Conservation (phyloP, 53 echinoderm and acorn worm genomes). For the Echinarachnius parma region DNA sequence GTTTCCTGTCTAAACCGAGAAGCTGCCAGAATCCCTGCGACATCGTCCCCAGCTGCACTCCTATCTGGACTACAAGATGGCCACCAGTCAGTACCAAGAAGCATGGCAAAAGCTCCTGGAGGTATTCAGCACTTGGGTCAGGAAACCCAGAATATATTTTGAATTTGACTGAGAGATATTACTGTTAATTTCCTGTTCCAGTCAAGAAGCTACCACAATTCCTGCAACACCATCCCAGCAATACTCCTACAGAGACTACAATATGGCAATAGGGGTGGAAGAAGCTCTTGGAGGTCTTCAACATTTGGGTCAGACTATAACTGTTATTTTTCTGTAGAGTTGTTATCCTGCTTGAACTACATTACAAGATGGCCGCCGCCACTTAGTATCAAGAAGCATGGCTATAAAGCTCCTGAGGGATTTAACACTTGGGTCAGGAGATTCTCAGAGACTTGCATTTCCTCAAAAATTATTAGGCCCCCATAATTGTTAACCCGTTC, state of each 20-base stretch:
- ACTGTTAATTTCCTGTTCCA: too few species aligned
- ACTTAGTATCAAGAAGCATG: constrained; percentile 49
- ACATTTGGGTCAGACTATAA: constrained; percentile 19
- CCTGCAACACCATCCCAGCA: not conserved
- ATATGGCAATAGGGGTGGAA: constrained; percentile 61
- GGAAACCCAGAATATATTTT: constrained; percentile 9
- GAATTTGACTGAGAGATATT: constrained; percentile 20
- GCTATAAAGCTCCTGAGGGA: constrained; percentile 4
- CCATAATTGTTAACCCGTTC: too few species aligned
- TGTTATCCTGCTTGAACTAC: constrained; percentile 57
- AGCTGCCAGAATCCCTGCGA: not conserved
- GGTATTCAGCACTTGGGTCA: constrained; percentile 30
- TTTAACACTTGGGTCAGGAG: constrained; percentile 29
- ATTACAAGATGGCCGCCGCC: constrained; percentile 77
- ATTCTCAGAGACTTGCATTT: too few species aligned
- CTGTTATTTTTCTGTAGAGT: too few species aligned
- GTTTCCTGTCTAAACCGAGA: too few species aligned
- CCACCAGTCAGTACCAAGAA: constrained; percentile 53
- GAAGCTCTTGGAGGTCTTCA: constrained; percentile 19
- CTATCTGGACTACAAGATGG: constrained; percentile 71
- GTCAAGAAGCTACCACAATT: constrained; percentile 2
- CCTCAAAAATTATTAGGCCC: too few species aligned
- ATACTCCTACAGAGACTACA: constrained; percentile 59
- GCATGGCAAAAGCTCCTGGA: constrained; percentile 30
- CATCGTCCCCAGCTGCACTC: constrained; percentile 16